phyloP scores from a whole-genome alignment of 2,113 vertebrate genomes.

The Nicator chloris region DNA sequence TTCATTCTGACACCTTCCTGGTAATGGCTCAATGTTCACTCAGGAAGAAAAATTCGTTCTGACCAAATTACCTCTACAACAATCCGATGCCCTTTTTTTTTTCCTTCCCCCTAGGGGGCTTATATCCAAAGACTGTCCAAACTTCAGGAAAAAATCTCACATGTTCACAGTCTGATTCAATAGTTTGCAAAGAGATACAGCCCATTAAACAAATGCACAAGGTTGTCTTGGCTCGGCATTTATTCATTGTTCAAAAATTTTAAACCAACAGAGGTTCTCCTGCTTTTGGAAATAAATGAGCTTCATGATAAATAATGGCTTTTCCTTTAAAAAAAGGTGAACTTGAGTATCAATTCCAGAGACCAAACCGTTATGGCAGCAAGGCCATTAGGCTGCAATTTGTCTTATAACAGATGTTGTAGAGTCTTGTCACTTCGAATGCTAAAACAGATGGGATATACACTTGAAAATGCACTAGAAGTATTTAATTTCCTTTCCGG shows the following conservation, averaged over 20 bases:
- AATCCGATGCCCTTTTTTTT: not conserved
- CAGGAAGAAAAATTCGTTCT: not conserved
- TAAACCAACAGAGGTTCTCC: not conserved
- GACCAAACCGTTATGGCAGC: slow-evolving; percentile 26
- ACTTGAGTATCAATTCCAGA: slow-evolving; percentile 38
- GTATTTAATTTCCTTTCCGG: slow-evolving; percentile 62
- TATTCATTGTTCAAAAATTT: slow-evolving; percentile 25
- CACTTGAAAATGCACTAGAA: slow-evolving; percentile 52
- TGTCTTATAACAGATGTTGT: slow-evolving; percentile 59
- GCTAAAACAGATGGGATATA: slow-evolving; percentile 60
- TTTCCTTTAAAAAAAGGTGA: slow-evolving; percentile 37
- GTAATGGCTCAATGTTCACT: not conserved
- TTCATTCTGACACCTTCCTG: not conserved
- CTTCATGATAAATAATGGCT: slow-evolving; percentile 38
- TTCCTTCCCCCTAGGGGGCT: not conserved
- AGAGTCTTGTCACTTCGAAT: slow-evolving; percentile 45
- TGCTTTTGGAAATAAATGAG: not conserved
- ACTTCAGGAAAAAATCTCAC: not conserved
- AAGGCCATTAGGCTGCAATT: slow-evolving; percentile 60
- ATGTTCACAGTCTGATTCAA: not conserved
- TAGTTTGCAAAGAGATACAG: not conserved
- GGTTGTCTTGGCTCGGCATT: not conserved
- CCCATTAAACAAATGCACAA: not conserved
- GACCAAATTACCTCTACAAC: not conserved
- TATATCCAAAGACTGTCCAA: not conserved